Evolutionary conservation across 1,140 invertebrate genomes (phyloP).

Genomic region (Ostrea edulis): DNA sequence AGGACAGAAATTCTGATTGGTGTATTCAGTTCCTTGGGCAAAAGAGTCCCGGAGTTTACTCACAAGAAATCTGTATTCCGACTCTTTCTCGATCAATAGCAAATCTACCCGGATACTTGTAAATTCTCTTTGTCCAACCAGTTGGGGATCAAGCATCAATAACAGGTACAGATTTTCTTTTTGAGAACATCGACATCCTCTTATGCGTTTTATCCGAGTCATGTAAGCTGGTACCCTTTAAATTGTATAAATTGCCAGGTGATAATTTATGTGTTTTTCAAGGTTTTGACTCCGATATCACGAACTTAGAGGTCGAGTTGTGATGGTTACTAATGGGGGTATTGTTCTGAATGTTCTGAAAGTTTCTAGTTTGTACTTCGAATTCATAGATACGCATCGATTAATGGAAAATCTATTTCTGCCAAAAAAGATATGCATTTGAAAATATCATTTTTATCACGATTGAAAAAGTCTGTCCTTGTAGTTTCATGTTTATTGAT

Average conservation of each 20-base stretch:
- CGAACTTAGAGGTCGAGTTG: background rate
- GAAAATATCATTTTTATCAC: background rate
- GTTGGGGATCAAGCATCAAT: background rate
- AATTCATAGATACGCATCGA: background rate
- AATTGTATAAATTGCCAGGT: background rate
- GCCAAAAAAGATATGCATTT: background rate
- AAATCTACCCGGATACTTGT: slow-evolving; percentile 1
- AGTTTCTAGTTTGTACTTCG: background rate
- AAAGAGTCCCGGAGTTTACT: background rate
- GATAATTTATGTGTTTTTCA: background rate
- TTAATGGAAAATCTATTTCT: background rate
- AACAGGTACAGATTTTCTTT: background rate
- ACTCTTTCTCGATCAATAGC: background rate
- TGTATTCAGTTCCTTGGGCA: background rate
- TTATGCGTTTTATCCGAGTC: background rate
- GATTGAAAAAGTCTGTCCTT: background rate
- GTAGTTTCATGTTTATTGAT: slow-evolving; percentile 27
- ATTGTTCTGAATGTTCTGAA: background rate
- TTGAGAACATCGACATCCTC: background rate
- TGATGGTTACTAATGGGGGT: slow-evolving; percentile 33
- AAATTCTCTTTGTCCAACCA: background rate
- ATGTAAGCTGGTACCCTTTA: background rate
- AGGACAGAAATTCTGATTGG: background rate
- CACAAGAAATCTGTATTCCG: slow-evolving; percentile 17
- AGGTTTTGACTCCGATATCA: background rate